Conservation (phyloP, 2,113 vertebrate species). For the Ictalurus furcatus region DNA sequence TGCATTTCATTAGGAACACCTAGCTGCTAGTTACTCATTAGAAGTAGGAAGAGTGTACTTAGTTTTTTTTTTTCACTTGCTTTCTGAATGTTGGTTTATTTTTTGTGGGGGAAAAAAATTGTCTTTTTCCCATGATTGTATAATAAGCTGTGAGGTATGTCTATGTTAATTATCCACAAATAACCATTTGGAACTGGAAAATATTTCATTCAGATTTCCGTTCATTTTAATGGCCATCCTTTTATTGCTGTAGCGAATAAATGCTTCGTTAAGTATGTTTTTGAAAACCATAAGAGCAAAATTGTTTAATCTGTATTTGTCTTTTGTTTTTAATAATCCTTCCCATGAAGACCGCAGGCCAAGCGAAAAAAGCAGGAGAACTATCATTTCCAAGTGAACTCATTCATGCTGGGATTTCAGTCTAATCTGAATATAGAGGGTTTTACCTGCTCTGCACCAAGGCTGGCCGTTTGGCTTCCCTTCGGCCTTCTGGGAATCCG, state of each 20-base stretch:
- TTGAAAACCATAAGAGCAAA: too few species aligned
- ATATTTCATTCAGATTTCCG: background rate
- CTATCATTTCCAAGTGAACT: background rate
- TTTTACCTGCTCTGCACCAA: conserved; percentile 82
- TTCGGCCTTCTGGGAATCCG: conserved; percentile 82
- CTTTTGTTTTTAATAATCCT: too few species aligned
- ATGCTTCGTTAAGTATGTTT: too few species aligned
- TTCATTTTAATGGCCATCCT: background rate
- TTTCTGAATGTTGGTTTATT: background rate
- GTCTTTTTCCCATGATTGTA: too few species aligned
- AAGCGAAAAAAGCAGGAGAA: background rate
- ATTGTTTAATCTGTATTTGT: too few species aligned
- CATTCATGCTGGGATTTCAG: background rate
- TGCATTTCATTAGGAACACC: background rate
- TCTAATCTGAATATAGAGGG: background rate
- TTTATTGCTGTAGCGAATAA: background rate
- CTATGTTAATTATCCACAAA: background rate
- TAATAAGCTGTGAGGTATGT: background rate
- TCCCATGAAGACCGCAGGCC: too few species aligned
- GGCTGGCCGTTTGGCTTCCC: conserved; percentile 84
- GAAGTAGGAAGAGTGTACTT: background rate
- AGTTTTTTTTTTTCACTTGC: background rate
- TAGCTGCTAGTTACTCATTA: background rate
- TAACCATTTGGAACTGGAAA: background rate
- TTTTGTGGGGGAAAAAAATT: too few species aligned